Base-by-base conservation (phyloP, 2,113 vertebrate genomes). In the Silurus asotus region DNA sequence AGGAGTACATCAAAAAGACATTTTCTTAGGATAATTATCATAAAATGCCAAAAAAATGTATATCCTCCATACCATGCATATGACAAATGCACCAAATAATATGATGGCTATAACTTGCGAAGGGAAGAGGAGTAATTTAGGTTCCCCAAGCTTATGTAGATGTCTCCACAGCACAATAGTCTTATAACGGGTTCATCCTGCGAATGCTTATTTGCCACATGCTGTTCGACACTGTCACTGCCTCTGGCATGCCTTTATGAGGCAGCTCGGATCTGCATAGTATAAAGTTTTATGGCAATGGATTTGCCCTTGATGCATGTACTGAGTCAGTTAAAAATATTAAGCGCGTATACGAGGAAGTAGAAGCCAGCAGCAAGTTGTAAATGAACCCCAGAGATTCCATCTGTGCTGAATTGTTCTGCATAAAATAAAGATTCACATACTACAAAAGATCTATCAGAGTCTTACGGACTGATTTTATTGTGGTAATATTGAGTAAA, bases 271-370 rank as follows among this genome's bases (percentile, higher is more conserved):
- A 81, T 76, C 82, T 86, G 75, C 49, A 83, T 28, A 58, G 70
- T 37, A 72, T 80, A 62, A 84, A 87, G 88, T 86, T 79, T 84
- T 85, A 85, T 78, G 83, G 25, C 56, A 28, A 64, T 65, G 45
- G 28, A 55, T 82, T 84, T 53, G 70, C 84, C 87, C 88, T 90
- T 90, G 87, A 90, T 82, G 78, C 45, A 81, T 82, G 55, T 28
- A 82, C 65, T 58, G 82, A 88, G 76, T 86, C 78, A 62, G 67
- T 70, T 83, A 83, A 89, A 86, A 81, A 59, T 28, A 64, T 81
- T 37, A 82, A 83, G 64, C 74, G 72, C 62, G 81, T 61, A 82
- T 75, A 77, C 58, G 45, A 9, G 74, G 49, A 61, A 76, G 62
- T 58, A 72, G 76, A 37, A 59, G 77, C 84, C 78, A 64, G 62